Percentiles rank a stretch among this genome's conserved stretches.
Conservation (phyloP, 1,140 invertebrate species). For the Rhagoletis zephyria region DNA sequence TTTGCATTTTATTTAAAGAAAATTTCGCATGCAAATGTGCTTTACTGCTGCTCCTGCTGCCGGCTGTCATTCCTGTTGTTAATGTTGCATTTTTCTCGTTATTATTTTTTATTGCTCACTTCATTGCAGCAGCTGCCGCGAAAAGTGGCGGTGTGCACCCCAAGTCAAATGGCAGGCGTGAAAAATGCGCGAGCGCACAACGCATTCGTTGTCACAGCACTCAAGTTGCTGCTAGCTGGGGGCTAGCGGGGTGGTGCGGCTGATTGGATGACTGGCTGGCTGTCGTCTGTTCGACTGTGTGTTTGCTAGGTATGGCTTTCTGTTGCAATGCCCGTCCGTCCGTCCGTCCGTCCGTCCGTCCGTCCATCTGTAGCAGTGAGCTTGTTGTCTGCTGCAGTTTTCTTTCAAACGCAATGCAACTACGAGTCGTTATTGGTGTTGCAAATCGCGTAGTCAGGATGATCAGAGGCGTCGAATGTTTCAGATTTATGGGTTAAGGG, state of each 20-base stretch:
- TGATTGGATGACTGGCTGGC: background rate
- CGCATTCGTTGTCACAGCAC: slow-evolving; percentile 30
- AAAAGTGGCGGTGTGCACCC: background rate
- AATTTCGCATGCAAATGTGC: slow-evolving; percentile 46
- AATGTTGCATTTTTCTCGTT: background rate
- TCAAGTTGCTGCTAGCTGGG: background rate
- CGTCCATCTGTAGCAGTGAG: background rate
- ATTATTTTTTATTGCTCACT: background rate
- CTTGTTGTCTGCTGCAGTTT: slow-evolving; percentile 23
- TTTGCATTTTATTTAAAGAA: slow-evolving; percentile 7
- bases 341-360: background rate
- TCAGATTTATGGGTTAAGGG: no score
- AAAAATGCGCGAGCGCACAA: slow-evolving; percentile 46
- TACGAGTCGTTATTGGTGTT: slow-evolving; percentile 1
- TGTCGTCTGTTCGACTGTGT: background rate
- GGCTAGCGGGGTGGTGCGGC: background rate
- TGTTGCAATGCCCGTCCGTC: background rate
- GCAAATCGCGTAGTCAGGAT: background rate
- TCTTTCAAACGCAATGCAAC: slow-evolving; percentile 12
- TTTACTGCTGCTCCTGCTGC: background rate
- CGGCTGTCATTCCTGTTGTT: background rate
- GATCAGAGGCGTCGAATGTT: background rate
- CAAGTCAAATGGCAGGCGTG: slow-evolving; percentile 44
- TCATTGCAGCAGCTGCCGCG: slow-evolving; percentile 23
- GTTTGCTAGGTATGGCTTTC: background rate